phyloP scores from a whole-genome alignment of 1,140 invertebrate species.

The Caenorhabditis brenneri region DNA sequence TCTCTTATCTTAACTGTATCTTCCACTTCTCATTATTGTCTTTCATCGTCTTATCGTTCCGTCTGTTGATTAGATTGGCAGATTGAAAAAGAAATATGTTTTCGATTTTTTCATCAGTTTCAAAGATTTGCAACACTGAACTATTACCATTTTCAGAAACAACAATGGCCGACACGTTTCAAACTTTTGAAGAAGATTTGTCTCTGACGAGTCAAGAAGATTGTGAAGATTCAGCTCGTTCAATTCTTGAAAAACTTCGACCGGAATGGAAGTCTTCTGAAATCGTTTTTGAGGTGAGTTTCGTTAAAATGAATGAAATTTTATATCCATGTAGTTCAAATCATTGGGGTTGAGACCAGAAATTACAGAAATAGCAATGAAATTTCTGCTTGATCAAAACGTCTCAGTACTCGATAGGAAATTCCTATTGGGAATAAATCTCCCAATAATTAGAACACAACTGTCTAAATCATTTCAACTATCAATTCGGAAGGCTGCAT shows the following conservation, averaged over 20 bases:
- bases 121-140: not conserved
- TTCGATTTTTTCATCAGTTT: constrained; percentile 30
- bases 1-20: not conserved
- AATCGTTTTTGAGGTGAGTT: constrained; percentile 49
- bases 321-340: no score
- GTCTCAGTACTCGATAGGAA: no score
- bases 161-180: not conserved
- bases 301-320: no score
- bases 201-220: not conserved
- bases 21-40: not conserved
- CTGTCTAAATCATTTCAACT: no score
- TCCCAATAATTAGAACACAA: no score
- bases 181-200: not conserved
- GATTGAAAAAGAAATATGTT: not conserved
- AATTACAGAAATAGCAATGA: no score
- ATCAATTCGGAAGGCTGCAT: no score
- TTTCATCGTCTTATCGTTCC: constrained; percentile 8
- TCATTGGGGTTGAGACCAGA: no score
- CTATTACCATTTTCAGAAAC: not conserved
- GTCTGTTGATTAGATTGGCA: constrained; percentile 31
- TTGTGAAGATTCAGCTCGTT: constrained; percentile 32
- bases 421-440: no score
- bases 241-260: constrained; percentile 38
- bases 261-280: constrained; percentile 46
- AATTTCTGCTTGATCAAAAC: no score